phyloP scores from a whole-genome alignment of 2,797 vertebrate species.

The Rhodeus uyekii region DNA sequence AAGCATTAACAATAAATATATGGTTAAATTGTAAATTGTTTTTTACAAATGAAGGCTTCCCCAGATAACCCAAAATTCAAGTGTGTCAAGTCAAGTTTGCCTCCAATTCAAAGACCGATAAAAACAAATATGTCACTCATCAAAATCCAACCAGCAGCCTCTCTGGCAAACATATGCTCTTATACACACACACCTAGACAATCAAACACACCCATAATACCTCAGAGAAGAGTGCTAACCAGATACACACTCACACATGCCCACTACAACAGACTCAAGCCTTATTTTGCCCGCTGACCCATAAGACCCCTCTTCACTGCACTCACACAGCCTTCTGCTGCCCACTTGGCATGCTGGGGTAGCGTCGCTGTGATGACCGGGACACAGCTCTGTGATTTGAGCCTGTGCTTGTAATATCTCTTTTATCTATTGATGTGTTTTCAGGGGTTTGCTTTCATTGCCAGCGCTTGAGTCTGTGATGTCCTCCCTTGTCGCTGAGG shows the following conservation, averaged over 20 bases:
- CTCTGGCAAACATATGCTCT: conserved; percentile 15
- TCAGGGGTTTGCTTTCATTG: conserved; percentile 2
- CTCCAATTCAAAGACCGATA: neutral
- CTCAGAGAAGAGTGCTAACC: neutral
- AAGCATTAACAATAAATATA: neutral
- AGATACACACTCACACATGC: conserved; percentile 14
- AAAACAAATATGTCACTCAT: conserved; percentile 3
- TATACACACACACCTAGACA: neutral
- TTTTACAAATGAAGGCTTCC: neutral
- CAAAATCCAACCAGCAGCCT: conserved; percentile 3
- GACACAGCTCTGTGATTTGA: conserved; percentile 23
- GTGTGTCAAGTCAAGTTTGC: neutral
- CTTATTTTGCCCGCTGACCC: conserved; percentile 46
- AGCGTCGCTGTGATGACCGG: conserved; percentile 6
- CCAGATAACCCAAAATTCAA: neutral
- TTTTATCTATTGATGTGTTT: conserved; percentile 28
- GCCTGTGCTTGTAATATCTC: neutral
- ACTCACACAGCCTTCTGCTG: conserved; percentile 39
- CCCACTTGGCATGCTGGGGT: conserved; percentile 16
- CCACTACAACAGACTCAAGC: neutral
- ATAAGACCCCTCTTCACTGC: conserved; percentile 48
- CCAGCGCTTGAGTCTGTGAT: conserved; percentile 23
- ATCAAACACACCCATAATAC: neutral
- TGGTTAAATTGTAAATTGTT: neutral
- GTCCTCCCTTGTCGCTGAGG: conserved; percentile 6